Conservation (phyloP, 2,113 vertebrate species). For the Propithecus coquereli region DNA sequence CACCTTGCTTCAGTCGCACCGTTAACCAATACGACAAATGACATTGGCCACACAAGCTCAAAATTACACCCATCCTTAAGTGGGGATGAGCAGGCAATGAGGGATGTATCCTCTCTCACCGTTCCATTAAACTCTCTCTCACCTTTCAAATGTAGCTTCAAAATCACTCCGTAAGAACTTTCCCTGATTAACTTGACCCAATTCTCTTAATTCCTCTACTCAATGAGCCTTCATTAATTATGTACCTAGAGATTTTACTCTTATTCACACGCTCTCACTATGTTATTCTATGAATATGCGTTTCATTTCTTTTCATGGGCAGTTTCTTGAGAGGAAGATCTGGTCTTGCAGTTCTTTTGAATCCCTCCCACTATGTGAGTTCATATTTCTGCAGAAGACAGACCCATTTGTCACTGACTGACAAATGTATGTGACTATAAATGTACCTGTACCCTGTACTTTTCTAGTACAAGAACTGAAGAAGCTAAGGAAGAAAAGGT, state of each 20-base stretch:
- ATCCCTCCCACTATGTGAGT: neutral
- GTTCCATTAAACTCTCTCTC: neutral
- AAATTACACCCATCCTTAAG: neutral
- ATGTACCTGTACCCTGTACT: neutral
- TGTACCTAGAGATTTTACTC: constrained; percentile 34
- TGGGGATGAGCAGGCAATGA: neutral
- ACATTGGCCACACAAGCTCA: neutral
- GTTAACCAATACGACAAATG: neutral
- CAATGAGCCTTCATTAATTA: constrained; percentile 62
- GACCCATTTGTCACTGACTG: neutral
- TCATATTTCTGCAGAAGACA: constrained; percentile 22
- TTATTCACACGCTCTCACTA: neutral
- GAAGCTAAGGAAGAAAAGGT: neutral
- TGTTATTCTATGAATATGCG: constrained; percentile 13
- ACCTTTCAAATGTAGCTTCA: constrained; percentile 36
- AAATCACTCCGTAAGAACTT: constrained; percentile 20
- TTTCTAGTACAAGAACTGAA: constrained; percentile 24
- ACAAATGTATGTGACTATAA: neutral
- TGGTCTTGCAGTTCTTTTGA: neutral
- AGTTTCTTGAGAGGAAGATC: constrained; percentile 23
- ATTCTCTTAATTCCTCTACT: constrained; percentile 45
- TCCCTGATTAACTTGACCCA: constrained; percentile 58
- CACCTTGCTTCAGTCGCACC: neutral
- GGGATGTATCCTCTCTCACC: neutral
- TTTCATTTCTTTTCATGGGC: constrained; percentile 17